These are phyloP conservation scores for Forficula auricularia DNA, from an alignment of 1,140 invertebrate genomes.

Conservation along the genomic window DNA sequence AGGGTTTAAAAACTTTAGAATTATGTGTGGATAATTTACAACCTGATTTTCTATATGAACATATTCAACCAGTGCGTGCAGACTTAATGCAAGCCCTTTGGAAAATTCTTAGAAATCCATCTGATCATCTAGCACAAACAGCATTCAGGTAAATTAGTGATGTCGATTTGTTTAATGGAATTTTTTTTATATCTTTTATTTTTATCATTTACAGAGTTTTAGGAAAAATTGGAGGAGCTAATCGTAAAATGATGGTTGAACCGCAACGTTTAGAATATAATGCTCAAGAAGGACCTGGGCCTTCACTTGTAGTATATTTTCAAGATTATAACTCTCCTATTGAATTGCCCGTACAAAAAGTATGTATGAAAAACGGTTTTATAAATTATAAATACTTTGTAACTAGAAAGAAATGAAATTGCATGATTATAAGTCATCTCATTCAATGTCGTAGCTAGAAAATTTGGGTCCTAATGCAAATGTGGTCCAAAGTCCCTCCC, in stretches of 20 bases:
- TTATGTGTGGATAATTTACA: conserved; percentile 96
- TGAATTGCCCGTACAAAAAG: conserved; percentile 73
- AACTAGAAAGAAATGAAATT: too few relatives aligned
- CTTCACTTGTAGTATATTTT: conserved; percentile 68
- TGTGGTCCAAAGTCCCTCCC: too few relatives aligned
- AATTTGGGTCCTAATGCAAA: too few relatives aligned
- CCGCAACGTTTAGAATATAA: conserved; percentile 80
- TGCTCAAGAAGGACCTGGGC: conserved; percentile 58
- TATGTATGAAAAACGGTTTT: too few relatives aligned
- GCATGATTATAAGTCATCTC: too few relatives aligned
- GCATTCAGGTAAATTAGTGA: conserved; percentile 47
- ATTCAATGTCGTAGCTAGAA: too few relatives aligned
- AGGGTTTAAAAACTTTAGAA: conserved; percentile 88
- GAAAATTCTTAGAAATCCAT: conserved; percentile 66
- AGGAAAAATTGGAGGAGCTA: conserved; percentile 97
- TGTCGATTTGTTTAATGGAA: too few relatives aligned
- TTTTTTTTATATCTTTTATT: too few relatives aligned
- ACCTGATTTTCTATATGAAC: conserved; percentile 95
- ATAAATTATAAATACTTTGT: too few relatives aligned
- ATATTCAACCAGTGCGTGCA: conserved; percentile 91
- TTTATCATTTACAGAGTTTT: conserved; percentile 44
- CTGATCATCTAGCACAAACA: conserved; percentile 67
- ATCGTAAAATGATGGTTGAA: conserved; percentile 94
- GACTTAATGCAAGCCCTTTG: conserved; percentile 95
- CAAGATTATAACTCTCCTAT: conserved; percentile 66